These are phyloP conservation scores for Spodoptera picta DNA, from an alignment of 2,888 invertebrate species.

Conservation along the genomic window DNA sequence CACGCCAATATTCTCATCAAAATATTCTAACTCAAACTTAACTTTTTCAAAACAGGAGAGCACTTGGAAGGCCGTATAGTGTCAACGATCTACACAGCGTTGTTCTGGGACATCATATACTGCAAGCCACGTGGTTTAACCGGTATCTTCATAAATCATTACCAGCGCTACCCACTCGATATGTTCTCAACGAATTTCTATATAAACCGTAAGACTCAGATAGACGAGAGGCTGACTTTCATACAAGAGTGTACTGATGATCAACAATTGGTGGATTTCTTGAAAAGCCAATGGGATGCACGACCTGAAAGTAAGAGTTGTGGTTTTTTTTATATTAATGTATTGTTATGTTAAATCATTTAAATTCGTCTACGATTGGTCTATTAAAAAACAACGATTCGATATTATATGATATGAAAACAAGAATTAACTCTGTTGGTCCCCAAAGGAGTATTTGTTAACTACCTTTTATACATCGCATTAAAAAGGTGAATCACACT, in stretches of 20 bases:
- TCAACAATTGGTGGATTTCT: constrained; percentile 77
- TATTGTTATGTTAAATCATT: no score
- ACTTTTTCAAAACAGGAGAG: constrained; percentile 82
- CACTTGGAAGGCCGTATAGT: constrained; percentile 92
- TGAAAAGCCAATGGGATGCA: constrained; percentile 84
- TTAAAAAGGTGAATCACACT: no score
- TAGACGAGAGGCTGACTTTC: constrained; percentile 78
- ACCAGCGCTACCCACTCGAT: constrained; percentile 92
- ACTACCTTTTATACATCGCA: no score
- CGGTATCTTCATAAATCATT: constrained; percentile 90
- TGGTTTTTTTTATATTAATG: no score
- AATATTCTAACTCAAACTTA: background rate
- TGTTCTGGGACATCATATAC: constrained; percentile 94
- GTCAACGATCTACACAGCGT: constrained; percentile 89
- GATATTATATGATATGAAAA: no score
- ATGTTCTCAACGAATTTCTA: constrained; percentile 91
- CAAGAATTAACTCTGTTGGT: no score
- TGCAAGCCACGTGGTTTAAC: constrained; percentile 78
- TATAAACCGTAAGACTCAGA: constrained; percentile 86
- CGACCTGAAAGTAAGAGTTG: constrained; percentile 76
- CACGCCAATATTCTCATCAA: background rate
- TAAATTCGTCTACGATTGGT: no score
- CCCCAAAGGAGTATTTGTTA: no score
- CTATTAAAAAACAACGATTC: no score
- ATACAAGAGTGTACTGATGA: constrained; percentile 66